Evolutionary conservation across 2,113 vertebrate species (phyloP).

Genomic region (Brevimyrus niger): DNA sequence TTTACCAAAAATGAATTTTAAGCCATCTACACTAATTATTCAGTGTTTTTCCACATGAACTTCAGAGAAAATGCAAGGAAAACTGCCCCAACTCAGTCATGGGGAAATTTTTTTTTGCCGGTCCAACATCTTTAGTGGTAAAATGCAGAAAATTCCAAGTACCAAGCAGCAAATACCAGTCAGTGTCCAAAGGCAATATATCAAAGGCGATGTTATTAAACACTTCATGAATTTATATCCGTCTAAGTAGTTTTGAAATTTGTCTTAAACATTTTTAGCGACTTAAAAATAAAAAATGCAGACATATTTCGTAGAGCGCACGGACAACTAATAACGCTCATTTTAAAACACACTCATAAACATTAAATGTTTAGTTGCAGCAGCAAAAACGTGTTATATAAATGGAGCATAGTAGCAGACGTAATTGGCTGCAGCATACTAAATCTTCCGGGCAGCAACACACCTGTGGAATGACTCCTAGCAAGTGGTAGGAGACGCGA

Average conservation of each 20-base stretch:
- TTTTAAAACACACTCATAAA: neutral
- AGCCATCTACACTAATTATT: neutral
- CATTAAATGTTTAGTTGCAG: neutral
- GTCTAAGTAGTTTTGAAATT: neutral
- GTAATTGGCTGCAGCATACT: neutral
- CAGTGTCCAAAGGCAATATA: neutral
- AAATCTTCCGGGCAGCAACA: neutral
- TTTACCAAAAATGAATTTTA: neutral
- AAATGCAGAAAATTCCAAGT: neutral
- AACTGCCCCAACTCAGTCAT: neutral
- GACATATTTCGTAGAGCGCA: neutral
- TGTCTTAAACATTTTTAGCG: neutral
- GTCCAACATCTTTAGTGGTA: neutral
- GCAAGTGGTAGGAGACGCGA: neutral
- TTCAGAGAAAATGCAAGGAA: neutral
- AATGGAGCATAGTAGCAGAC: neutral
- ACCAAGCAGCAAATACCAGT: neutral
- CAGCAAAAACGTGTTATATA: neutral
- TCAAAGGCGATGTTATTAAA: neutral
- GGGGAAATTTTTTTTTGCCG: too few relatives aligned
- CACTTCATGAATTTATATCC: neutral
- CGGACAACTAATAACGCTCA: neutral
- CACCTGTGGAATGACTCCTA: neutral
- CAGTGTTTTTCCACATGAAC: neutral
- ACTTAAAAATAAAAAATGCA: neutral